Conservation (phyloP, 2,113 vertebrate species). For the Tenebrosternarchus preto region DNA sequence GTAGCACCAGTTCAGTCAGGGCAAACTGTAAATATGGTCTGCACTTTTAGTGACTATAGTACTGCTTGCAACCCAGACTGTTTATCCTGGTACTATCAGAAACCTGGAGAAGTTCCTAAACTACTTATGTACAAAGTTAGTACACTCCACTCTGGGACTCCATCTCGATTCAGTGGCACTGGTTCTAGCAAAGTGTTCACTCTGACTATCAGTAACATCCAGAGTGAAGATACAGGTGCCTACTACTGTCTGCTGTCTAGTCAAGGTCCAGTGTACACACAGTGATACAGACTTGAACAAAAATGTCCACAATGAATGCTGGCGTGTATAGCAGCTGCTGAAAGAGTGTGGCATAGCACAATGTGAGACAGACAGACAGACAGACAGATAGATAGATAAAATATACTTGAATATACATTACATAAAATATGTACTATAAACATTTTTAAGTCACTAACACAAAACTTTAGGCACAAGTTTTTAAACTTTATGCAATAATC, state of each 20-base stretch:
- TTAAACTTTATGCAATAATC: too few species aligned
- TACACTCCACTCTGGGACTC: background rate
- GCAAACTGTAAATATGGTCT: too few species aligned
- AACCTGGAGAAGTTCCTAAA: background rate
- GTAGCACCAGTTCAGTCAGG: background rate
- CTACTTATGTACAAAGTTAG: background rate
- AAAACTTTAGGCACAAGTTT: too few species aligned
- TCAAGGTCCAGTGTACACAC: background rate
- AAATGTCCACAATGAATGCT: background rate
- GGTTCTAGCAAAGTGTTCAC: background rate
- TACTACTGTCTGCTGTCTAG: background rate
- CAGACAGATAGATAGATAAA: too few species aligned
- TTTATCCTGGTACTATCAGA: background rate
- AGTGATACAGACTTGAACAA: background rate
- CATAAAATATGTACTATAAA: too few species aligned
- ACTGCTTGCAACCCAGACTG: too few species aligned
- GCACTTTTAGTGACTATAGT: too few species aligned
- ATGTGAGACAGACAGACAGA: too few species aligned
- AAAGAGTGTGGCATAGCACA: background rate
- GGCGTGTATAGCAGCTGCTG: background rate
- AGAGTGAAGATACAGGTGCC: conserved; percentile 3
- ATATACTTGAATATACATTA: too few species aligned
- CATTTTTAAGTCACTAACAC: too few species aligned
- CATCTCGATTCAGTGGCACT: background rate
- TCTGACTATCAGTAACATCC: background rate